These are phyloP conservation scores for Drosophila oshimai DNA, from an alignment of 1,140 invertebrate genomes.

Conservation along the genomic window DNA sequence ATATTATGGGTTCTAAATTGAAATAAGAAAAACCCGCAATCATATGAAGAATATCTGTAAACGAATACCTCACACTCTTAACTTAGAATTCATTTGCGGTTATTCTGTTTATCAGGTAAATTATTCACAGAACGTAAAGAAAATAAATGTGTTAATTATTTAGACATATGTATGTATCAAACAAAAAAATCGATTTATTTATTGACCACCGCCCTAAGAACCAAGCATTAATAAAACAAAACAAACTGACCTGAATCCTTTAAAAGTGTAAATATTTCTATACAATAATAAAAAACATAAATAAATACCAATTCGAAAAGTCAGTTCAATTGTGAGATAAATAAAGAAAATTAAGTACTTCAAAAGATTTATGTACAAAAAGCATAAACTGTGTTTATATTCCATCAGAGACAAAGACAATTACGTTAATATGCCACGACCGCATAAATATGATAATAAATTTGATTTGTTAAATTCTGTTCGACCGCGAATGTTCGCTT, in stretches of 20 bases:
- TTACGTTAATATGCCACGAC: not conserved
- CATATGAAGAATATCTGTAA: too few relatives aligned
- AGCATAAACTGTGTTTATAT: constrained; percentile 1
- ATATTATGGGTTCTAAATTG: too few relatives aligned
- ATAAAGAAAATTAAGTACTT: too few relatives aligned
- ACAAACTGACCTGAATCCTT: not conserved
- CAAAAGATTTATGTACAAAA: not conserved
- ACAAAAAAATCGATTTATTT: not conserved
- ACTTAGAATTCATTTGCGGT: too few relatives aligned
- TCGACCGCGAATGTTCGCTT: not conserved
- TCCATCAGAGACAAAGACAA: not conserved
- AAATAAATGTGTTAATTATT: too few relatives aligned
- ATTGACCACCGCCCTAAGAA: not conserved
- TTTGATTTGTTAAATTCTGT: not conserved
- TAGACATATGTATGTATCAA: not conserved
- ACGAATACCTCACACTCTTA: too few relatives aligned
- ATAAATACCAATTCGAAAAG: not conserved
- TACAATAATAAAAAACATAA: not conserved
- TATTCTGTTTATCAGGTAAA: too few relatives aligned
- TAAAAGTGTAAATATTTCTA: not conserved
- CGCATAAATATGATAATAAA: constrained; percentile 16
- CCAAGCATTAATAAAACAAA: not conserved
- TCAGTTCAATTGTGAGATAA: too few relatives aligned
- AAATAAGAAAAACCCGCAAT: too few relatives aligned
- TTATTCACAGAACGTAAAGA: too few relatives aligned